These are phyloP conservation scores for Embidobia sp. DNA, from an alignment of 2,888 invertebrate genomes.

Conservation along the genomic window DNA sequence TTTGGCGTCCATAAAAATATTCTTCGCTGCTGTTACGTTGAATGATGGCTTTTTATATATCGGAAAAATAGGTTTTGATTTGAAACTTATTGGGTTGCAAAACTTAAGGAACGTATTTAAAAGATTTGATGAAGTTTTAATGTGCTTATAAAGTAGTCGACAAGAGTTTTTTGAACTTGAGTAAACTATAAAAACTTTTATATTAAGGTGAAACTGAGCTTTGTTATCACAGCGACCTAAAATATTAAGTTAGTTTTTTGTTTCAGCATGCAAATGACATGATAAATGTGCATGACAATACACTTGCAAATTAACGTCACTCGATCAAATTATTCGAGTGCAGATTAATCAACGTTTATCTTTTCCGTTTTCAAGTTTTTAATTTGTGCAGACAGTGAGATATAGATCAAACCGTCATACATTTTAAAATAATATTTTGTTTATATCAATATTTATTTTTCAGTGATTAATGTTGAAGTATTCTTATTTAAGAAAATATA, in stretches of 20 bases:
- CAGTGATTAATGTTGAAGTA: too few species aligned
- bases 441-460: too few species aligned
- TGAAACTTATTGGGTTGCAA: conserved; percentile 12
- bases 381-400: too few species aligned
- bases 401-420: too few species aligned
- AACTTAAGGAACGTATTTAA: conserved; percentile 28
- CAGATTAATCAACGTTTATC: background rate
- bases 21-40: background rate
- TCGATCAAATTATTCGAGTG: conserved; percentile 1
- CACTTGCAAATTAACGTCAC: conserved; percentile 1
- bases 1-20: too few species aligned
- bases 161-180: conserved; percentile 32
- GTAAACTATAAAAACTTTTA: conserved; percentile 37
- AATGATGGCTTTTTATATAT: conserved; percentile 4
- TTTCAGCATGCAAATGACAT: conserved; percentile 14
- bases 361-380: too few species aligned
- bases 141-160: conserved; percentile 39
- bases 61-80: background rate
- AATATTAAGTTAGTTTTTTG: conserved; percentile 21
- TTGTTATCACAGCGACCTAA: conserved; percentile 23
- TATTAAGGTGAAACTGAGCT: conserved; percentile 42
- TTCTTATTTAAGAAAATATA: too few species aligned
- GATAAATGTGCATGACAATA: conserved; percentile 3
- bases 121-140: conserved; percentile 47
- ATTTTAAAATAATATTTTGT: too few species aligned